Evolutionary conservation across 2,888 invertebrate species (phyloP).

Genomic region (Odontocerum albicorne): DNA sequence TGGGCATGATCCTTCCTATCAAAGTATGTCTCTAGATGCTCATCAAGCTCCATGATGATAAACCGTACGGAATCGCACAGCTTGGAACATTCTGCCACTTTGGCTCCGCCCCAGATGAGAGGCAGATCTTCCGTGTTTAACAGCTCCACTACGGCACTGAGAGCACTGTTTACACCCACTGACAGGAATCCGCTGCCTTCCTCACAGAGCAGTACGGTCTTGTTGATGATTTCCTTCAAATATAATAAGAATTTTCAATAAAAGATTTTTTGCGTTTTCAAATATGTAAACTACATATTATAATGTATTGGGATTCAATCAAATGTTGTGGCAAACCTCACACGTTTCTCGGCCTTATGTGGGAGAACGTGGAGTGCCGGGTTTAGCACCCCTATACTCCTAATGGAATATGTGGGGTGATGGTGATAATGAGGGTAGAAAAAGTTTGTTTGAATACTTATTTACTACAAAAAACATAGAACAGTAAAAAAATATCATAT

Average conservation of each 20-base stretch:
- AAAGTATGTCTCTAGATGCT: constrained; percentile 93
- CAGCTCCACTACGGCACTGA: constrained; percentile 62
- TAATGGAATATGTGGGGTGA: no score
- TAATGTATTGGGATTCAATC: no score
- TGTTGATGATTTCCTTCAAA: constrained; percentile 74
- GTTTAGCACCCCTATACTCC: no score
- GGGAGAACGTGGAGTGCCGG: no score
- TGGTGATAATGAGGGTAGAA: no score
- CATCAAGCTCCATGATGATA: constrained; percentile 89
- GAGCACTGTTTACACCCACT: constrained; percentile 42
- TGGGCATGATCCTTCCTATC: constrained; percentile 88
- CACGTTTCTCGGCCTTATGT: no score
- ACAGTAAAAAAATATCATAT: no score
- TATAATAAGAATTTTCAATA: constrained; percentile 18
- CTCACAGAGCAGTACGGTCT: constrained; percentile 59
- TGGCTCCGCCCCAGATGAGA: constrained; percentile 82
- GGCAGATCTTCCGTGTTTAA: constrained; percentile 75
- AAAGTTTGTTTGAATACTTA: no score
- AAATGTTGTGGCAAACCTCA: no score
- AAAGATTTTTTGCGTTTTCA: neutral
- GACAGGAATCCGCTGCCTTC: constrained; percentile 40
- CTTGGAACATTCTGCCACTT: constrained; percentile 68
- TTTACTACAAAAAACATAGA: no score
- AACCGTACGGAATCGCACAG: constrained; percentile 84
- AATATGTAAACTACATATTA: neutral